Evolutionary conservation across 2,797 vertebrate genomes (phyloP), one percentile per base, ranked within the genome.

Genomic region (Pyrrhura leucotis): DNA sequence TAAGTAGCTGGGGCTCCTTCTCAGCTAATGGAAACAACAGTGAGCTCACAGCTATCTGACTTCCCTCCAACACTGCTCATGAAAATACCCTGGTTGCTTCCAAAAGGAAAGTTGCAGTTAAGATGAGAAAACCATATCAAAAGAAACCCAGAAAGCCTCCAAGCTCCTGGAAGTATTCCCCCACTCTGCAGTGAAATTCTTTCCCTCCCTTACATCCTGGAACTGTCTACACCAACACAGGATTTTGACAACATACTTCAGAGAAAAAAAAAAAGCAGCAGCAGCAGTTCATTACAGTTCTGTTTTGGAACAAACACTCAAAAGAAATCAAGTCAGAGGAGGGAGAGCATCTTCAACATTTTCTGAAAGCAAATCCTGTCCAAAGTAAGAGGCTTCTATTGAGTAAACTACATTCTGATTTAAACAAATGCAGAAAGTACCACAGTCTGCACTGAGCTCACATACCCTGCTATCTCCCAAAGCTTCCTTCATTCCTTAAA

Each of bases 401-500:
- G 35, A 72, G 25, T 81, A 68, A 80, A 67, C 65, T 67, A 77
- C 5, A 25, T 39, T 72, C 75, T 80, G 37, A 85, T 89, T 85
- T 58, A 54, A 94, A 74, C n/a, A 67, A 91, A 74, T 45, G 73
- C 14, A 81, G 92, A 85, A 83, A 76, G 75, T 21, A 73, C 26
- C 35, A 54, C 7, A 58, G 21, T 40, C 85, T 69, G 35, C 62
- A 75, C 23, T 1, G 0, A 81, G 67, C 72, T 80, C 66, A 48
- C 62, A 79, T 62, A 75, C 19, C 65, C 48, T 39, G 50, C 67
- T 56, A 59, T 25, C 63, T 74, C 58, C 56, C 37, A 37, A 90
- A 77, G 48, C 62, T 83, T 65, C 65, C 75, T 87, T 90, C 85
- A 79, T 87, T 92, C 90, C 67, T 92, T 74, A 79, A 87, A 94